Evolutionary conservation across 1,140 invertebrate genomes (phyloP).

Genomic region (Drosophila lacertosa): DNA sequence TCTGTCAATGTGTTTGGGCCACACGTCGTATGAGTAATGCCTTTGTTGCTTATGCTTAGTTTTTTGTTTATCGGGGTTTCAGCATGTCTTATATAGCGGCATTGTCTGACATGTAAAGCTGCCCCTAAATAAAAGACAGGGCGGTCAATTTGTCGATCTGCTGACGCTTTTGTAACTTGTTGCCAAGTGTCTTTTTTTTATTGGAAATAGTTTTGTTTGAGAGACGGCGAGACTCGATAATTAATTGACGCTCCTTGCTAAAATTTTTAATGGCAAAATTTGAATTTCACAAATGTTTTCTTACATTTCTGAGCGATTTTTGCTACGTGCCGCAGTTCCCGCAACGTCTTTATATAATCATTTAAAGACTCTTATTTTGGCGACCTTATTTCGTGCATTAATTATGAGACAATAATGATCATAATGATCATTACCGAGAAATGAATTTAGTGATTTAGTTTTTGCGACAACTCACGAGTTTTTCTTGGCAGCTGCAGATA

Average conservation of each 20-base stretch:
- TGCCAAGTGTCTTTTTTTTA: conserved; percentile 10
- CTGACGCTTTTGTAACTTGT: conserved; percentile 17
- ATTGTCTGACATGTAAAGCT: conserved; percentile 36
- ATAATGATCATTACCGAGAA: conserved; percentile 20
- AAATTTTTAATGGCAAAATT: background rate
- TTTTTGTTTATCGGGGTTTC: background rate
- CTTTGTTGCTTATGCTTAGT: background rate
- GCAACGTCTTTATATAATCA: conserved; percentile 11
- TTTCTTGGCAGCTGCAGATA: conserved; percentile 54
- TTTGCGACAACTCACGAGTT: conserved; percentile 62
- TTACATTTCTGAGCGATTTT: conserved; percentile 10
- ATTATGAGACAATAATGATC: conserved; percentile 10
- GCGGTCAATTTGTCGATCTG: background rate
- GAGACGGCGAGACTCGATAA: conserved; percentile 2
- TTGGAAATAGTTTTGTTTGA: background rate
- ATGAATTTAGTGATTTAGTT: conserved; percentile 45
- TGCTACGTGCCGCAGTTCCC: conserved; percentile 29
- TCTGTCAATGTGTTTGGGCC: conserved; percentile 15
- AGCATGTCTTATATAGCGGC: conserved; percentile 18
- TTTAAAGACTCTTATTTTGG: conserved; percentile 13
- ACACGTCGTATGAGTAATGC: conserved; percentile 41
- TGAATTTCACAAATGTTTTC: conserved; percentile 19
- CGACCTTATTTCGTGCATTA: conserved; percentile 26
- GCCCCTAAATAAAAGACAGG: background rate
- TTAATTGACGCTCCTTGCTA: background rate